Base-by-base conservation (phyloP, 2,888 invertebrate species). In the Dicyrtomina minuta region DNA sequence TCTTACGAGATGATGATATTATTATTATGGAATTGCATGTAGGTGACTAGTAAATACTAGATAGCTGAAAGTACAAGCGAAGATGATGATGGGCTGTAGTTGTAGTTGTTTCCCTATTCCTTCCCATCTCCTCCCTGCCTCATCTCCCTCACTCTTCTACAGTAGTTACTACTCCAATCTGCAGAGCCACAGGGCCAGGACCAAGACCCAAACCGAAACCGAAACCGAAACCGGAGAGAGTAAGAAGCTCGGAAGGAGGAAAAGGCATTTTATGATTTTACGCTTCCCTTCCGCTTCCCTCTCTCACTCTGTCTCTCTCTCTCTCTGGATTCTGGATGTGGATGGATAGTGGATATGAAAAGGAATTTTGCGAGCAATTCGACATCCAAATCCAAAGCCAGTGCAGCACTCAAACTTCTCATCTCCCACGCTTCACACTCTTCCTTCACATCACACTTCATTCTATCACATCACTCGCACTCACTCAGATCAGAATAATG, bases 401-500 rank as follows among this genome's bases (percentile, higher is more conserved):
- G 33, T n/a, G n/a, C 3, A 33, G 33, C 39, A 62, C 62, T 27
- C 20, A n/a, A 51, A 39, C 51, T 24, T 55, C 26, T n/a, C n/a
- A n/a, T n/a, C 55, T 8, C 55, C 51, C 51, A 51, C 64, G 51
- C 64, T 64, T 41, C 51, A 51, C 39, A 64, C 64, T 64, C 64
- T 17, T 20, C 17, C 20, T 20, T 61, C 44, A 20, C 49, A 49
- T 49, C 49, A 62, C 27, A 49, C 62, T 62, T 33, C 49, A 64
- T 64, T 64, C 64, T 39, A 51, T 64, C 64, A 64, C 64, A 49
- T 66, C 66, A 46, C 27, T 66, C 56, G 56, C 66, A 56, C 64
- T 66, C 66, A 66, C 56, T 66, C 64, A 51, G 39, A 62, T 64
- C 64, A 64, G 33, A 53, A 64, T 64, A 53, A 64, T 64, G 53